Base-by-base conservation (phyloP, 2,113 vertebrate species). In the Anseranas semipalmata region DNA sequence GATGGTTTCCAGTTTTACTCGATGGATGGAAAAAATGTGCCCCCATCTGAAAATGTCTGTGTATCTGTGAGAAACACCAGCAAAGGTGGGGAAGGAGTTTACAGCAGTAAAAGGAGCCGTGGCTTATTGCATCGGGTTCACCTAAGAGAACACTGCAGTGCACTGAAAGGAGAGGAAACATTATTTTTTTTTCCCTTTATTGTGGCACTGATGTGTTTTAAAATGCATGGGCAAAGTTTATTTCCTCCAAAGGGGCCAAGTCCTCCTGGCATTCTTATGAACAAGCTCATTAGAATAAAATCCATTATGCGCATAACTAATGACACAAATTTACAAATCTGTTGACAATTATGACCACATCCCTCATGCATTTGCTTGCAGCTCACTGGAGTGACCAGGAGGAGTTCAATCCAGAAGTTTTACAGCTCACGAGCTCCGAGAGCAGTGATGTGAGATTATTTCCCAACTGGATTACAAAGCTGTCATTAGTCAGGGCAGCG, bases 1-100 rank as follows among this genome's bases (percentile, higher is more conserved):
- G 96, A 98, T 94, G 96, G 89, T 85, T 98, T 98, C 94, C 96
- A 97, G 32, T 98, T 99, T 98, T 95, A 93, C 65, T 96, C 98
- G 63, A 98, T 92, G 39, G 98, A 98, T 91, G 83, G 86, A 76
- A 97, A 98, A 87, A 97, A 98, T 65, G 70, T 85, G 59, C 93
- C 74, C 7, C 95, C 95, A 4, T 32, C 94, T n/a, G 90, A 98
- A 92, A 98, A 76, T 74, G 97, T 98, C 96, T 95, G 58, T 93
- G 92, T 98, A 79, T 95, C 96, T 0, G 7, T 98, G 43, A 97
- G 81, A 96, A 95, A 96, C 15, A 71, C 85, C 35, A 96, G 89
- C 33, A 98, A 98, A 98, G 97, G 98, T 98, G 93, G 60, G 87
- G 85, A 95, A 83, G 37, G 7, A 85, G 66, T 80, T 80, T 65